phyloP scores from a whole-genome alignment of 1,140 invertebrate species.

The Drosophila leontia region DNA sequence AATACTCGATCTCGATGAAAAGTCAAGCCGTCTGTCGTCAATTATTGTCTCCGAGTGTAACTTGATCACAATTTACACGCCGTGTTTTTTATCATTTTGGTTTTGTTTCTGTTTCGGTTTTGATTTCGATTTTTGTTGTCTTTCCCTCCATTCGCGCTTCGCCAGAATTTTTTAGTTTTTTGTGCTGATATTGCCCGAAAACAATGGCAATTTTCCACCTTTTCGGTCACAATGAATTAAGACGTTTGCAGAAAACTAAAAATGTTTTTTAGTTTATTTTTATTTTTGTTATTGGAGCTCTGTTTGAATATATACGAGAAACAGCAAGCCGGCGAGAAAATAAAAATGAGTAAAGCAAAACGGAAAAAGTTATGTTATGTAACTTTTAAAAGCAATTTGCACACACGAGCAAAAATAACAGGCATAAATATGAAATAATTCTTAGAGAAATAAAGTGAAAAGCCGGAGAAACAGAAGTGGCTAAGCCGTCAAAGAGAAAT shows the following conservation, averaged over 20 bases:
- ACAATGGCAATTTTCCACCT: slow-evolving; percentile 3
- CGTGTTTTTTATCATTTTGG: slow-evolving; percentile 2
- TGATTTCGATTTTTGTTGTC: slow-evolving; percentile 11
- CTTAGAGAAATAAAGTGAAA: slow-evolving; percentile 1
- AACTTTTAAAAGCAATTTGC: slow-evolving; percentile 35
- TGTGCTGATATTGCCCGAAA: slow-evolving; percentile 39
- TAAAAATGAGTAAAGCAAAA: slow-evolving; percentile 47
- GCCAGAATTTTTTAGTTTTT: slow-evolving; percentile 11
- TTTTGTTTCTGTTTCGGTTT: slow-evolving; percentile 8
- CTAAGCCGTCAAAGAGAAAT: background rate
- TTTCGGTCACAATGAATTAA: slow-evolving; percentile 20
- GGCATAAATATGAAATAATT: slow-evolving; percentile 29
- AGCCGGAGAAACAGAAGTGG: background rate
- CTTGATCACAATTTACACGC: slow-evolving; percentile 55
- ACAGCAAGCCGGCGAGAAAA: slow-evolving; percentile 32
- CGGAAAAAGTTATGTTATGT: slow-evolving; percentile 48
- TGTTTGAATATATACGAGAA: slow-evolving; percentile 2
- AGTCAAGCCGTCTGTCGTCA: slow-evolving; percentile 35
- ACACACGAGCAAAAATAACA: slow-evolving; percentile 21
- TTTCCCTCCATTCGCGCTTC: background rate
- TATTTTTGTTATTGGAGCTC: slow-evolving; percentile 29
- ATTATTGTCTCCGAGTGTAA: slow-evolving; percentile 46
- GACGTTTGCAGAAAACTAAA: slow-evolving; percentile 31
- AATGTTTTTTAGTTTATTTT: background rate
- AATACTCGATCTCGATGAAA: slow-evolving; percentile 8